Evolutionary conservation across 1,140 invertebrate species (phyloP), one percentile per base, ranked within the genome.

Genomic region (Drosophila azteca): DNA sequence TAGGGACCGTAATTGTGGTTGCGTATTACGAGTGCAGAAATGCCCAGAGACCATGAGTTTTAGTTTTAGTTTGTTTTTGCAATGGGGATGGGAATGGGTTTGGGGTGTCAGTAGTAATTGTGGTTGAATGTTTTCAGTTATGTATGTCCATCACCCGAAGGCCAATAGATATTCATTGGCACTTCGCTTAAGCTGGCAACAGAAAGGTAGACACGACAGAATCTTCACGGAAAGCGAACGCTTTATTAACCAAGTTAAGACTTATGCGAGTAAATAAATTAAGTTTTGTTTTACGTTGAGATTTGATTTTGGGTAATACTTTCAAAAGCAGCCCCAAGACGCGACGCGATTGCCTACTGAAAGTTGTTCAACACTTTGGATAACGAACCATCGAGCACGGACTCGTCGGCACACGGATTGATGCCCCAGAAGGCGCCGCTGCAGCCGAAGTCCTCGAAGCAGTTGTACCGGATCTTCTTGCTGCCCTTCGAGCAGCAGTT

Each of bases 361-460:
- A 41, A 65, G 41, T 70, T 35, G 39, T 20, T 26, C 17, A 78
- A 50, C 35, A 83, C 44, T 29, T 50, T 35, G 51, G 49, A 13
- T n/a, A 90, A 55, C 46, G 66, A 54, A 64, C 55, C 57, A 26
- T 93, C 72, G 5, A 93, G 92, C 20, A 57, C 93, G 7, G 22
- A 8, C 90, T 93, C 79, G 39, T 90, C 78, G 8, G 93, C 92
- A 78, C 95, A 96, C 0, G 94, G 95, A 77, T 93, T 94, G 0
- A 92, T 80, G 67, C 93, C 94, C 93, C 94, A 94, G 74, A 94
- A 94, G 13, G 94, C 92, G 3, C 94, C 94, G 1, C 93, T 92
- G 85, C 95, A 96, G 4, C 94, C 94, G 61, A 94, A 91, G 1
- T 93, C 85, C 77, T 95, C 94, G 84, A 96, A 96, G 81, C 95